Percentiles rank a stretch among this genome's conserved stretches.
These are phyloP conservation scores for Rhinophrynus dorsalis DNA, from an alignment of 2,797 vertebrate species.

Conservation along the genomic window DNA sequence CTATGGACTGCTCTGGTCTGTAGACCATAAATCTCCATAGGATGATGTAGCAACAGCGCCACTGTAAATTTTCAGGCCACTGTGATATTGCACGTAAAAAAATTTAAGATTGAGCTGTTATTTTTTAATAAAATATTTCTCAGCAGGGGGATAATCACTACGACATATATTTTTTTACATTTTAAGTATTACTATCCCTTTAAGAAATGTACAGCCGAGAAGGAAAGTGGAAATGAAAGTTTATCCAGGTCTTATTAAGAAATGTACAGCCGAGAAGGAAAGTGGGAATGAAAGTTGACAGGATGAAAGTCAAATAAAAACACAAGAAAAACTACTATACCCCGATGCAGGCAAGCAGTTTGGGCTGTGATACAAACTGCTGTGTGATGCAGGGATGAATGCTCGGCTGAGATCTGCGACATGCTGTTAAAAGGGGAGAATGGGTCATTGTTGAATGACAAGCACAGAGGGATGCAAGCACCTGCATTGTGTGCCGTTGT, in stretches of 20 bases:
- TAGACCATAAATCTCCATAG: too few species aligned
- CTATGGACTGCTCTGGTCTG: too few species aligned
- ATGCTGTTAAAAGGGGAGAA: conserved; percentile 74
- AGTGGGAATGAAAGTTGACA: conserved; percentile 6
- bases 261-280: not conserved
- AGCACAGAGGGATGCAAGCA: conserved; percentile 28
- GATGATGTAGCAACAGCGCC: too few species aligned
- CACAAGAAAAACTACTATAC: conserved; percentile 69
- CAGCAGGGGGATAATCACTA: too few species aligned
- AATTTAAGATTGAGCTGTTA: too few species aligned
- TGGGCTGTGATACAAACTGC: conserved; percentile 63
- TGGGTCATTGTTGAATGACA: conserved; percentile 61
- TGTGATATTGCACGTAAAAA: too few species aligned
- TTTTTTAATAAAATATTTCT: too few species aligned
- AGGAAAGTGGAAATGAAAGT: conserved; percentile 5
- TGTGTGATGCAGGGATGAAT: conserved; percentile 68
- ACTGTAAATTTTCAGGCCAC: too few species aligned
- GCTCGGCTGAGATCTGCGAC: conserved; percentile 58
- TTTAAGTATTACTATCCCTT: too few species aligned
- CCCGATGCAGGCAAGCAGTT: conserved; percentile 60
- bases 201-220: not conserved
- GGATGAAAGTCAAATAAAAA: conserved; percentile 12
- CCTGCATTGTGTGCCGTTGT: not conserved
- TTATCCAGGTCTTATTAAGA: too few species aligned
- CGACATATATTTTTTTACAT: too few species aligned